Conservation (phyloP, 2,797 vertebrate genomes). For the Ptychadena robeensis region DNA sequence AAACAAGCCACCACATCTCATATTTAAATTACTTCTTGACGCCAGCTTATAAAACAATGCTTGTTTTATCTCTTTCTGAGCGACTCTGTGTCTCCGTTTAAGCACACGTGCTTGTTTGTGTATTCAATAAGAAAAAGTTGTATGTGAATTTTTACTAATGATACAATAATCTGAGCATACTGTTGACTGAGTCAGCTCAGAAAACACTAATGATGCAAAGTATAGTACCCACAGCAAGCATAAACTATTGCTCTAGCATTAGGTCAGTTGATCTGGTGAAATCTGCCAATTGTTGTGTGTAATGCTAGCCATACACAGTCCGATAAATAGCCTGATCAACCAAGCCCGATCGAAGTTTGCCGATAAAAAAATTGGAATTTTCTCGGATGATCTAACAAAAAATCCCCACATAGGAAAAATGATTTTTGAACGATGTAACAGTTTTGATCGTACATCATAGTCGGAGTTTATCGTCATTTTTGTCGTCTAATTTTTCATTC, state of each 20-base stretch:
- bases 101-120: conserved; percentile 3
- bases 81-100: conserved; percentile 31
- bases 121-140: conserved; percentile 16
- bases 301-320: too few species aligned
- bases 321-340: too few species aligned
- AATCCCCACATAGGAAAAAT: too few species aligned
- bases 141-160: not conserved
- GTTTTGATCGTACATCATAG: too few species aligned
- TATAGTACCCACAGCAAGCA: not conserved
- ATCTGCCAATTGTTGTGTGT: too few species aligned
- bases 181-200: not conserved
- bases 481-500: too few species aligned
- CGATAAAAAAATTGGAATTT: too few species aligned
- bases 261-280: too few species aligned
- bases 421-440: too few species aligned
- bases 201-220: not conserved
- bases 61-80: conserved; percentile 23
- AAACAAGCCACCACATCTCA: conserved; percentile 24
- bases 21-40: conserved; percentile 33
- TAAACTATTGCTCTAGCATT: not conserved
- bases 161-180: not conserved
- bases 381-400: too few species aligned
- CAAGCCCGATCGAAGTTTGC: too few species aligned
- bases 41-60: conserved; percentile 43
- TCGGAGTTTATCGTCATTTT: too few species aligned